phyloP scores from a whole-genome alignment of 1,140 invertebrate genomes.

The Ptiloglossa arizonensis region DNA sequence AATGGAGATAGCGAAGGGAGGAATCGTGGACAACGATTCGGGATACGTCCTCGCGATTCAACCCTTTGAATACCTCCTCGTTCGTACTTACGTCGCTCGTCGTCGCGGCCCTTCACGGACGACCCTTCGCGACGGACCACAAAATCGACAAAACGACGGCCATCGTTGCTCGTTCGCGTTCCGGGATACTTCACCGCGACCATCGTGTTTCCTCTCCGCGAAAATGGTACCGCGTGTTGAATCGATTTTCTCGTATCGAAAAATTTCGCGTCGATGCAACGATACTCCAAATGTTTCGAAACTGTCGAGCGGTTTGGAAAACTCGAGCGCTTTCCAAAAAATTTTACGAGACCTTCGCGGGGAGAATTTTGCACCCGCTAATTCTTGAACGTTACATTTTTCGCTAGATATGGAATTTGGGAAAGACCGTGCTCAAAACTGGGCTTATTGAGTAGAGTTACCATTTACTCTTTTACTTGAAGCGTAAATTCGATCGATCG shows the following conservation, averaged over 20 bases:
- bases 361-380: no score
- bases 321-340: no score
- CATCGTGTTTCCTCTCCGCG: not conserved
- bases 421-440: no score
- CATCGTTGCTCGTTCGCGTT: constrained; percentile 67
- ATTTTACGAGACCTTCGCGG: no score
- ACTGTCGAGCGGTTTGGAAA: no score
- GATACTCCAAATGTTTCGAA: not conserved
- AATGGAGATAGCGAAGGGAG: constrained; percentile 47
- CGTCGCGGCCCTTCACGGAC: constrained; percentile 31
- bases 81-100: constrained; percentile 43
- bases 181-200: constrained; percentile 50
- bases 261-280: not conserved
- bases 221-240: not conserved
- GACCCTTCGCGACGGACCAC: constrained; percentile 25
- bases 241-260: not conserved
- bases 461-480: no score
- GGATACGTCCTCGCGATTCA: constrained; percentile 62
- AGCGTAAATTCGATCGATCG: no score
- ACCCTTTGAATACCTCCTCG: constrained; percentile 61
- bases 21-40: constrained; percentile 63
- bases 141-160: constrained; percentile 57
- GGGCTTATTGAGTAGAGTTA: no score
- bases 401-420: no score
- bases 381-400: no score